Conservation (phyloP, 2,113 vertebrate genomes). For the Probosciger aterrimus region DNA sequence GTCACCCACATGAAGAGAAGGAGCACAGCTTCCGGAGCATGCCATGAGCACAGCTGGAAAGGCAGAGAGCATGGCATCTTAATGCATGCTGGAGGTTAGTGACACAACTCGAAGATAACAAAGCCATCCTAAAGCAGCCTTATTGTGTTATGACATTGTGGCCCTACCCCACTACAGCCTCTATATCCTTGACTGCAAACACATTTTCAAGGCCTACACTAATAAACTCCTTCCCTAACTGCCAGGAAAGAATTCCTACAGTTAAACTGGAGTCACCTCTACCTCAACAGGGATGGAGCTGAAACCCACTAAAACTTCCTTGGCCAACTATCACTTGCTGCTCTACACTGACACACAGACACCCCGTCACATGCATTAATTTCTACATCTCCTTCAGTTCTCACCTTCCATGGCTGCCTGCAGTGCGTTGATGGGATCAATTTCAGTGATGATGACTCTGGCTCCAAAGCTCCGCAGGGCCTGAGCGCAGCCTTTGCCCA, state of each 20-base stretch:
- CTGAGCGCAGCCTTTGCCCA: constrained; percentile 96
- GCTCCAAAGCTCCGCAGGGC: constrained; percentile 91
- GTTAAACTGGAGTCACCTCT: not conserved
- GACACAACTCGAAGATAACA: not conserved
- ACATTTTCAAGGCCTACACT: not conserved
- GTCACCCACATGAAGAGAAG: not conserved
- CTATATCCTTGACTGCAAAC: not conserved
- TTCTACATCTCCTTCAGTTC: not conserved
- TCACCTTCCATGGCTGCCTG: constrained; percentile 98
- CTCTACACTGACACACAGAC: not conserved
- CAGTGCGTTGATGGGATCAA: constrained; percentile 95
- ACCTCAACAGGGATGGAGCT: not conserved
- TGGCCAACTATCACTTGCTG: not conserved
- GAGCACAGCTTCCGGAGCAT: not conserved
- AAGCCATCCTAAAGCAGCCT: not conserved
- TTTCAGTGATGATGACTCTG: constrained; percentile 93
- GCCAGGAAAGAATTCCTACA: not conserved
- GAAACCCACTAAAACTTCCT: not conserved
- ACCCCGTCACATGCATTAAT: rapidly evolving
- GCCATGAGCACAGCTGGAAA: not conserved
- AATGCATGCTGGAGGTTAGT: not conserved
- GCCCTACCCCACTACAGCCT: not conserved
- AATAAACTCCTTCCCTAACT: not conserved
- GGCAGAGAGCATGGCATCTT: not conserved
- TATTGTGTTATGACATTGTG: rapidly evolving